Conservation (phyloP, 2,113 vertebrate genomes). For the Pitta sordida region DNA sequence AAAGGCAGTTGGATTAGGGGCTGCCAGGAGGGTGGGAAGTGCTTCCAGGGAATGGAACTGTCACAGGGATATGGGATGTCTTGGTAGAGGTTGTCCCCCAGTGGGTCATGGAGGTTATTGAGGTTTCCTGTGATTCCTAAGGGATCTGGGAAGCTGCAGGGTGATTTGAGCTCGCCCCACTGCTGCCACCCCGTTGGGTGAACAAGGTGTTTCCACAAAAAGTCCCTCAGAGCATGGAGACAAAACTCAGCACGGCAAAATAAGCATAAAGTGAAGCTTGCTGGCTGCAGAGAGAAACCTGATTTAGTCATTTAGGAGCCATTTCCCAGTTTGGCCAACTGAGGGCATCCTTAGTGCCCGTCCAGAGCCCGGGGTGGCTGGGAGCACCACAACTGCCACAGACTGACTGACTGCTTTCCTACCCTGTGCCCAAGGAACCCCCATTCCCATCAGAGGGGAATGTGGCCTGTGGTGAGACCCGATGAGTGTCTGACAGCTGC, state of each 20-base stretch:
- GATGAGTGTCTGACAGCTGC: not conserved
- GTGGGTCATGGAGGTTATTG: not conserved
- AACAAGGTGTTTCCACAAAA: not conserved
- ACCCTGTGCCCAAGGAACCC: accelerated
- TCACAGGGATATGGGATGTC: no score
- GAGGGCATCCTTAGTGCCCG: not conserved
- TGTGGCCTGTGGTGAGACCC: not conserved
- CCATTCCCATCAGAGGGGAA: not conserved
- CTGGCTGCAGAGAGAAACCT: not conserved
- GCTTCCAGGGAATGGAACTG: not conserved
- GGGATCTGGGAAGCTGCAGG: not conserved
- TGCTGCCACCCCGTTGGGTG: not conserved
- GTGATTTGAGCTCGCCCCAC: not conserved
- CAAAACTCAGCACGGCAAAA: not conserved
- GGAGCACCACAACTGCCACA: not conserved
- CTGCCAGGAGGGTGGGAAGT: accelerated
- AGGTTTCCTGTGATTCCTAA: not conserved
- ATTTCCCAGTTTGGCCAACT: not conserved
- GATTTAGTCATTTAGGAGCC: not conserved
- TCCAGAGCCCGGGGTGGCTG: not conserved
- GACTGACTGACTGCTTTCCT: not conserved
- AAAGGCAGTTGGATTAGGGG: no score
- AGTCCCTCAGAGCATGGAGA: not conserved
- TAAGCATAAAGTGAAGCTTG: not conserved
- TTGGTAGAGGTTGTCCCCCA: not conserved